Percentiles rank a stretch among this genome's conserved stretches.
Evolutionary conservation across 2,888 invertebrate species (phyloP).

Genomic region (Heliconius erato): DNA sequence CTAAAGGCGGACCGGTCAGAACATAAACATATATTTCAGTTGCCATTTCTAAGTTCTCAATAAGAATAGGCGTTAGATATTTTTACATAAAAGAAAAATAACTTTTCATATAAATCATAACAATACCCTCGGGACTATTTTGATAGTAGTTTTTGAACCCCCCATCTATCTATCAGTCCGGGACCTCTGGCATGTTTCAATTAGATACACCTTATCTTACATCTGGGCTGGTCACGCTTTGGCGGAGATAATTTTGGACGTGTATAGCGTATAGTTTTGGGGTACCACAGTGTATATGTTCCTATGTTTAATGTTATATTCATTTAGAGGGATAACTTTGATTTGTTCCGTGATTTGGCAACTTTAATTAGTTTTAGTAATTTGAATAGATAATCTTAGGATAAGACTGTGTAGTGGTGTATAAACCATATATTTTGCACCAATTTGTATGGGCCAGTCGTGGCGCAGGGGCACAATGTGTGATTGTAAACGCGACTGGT

Average conservation of each 20-base stretch:
- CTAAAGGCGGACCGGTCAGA: background rate
- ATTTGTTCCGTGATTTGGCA: conserved; percentile 15
- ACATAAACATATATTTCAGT: background rate
- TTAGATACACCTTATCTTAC: conserved; percentile 60
- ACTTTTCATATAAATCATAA: background rate
- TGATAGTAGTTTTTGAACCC: conserved; percentile 9
- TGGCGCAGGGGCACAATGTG: no score
- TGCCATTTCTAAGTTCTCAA: background rate
- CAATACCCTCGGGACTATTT: background rate
- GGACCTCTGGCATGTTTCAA: conserved; percentile 62
- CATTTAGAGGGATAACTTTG: conserved; percentile 12
- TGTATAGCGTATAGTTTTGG: conserved; percentile 40
- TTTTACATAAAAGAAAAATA: background rate
- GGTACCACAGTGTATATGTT: conserved; percentile 17
- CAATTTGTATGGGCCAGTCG: no score
- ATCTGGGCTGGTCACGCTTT: conserved; percentile 56
- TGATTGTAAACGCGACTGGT: no score
- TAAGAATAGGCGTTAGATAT: background rate
- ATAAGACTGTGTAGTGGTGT: background rate
- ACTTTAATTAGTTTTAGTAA: background rate
- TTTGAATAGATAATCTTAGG: background rate
- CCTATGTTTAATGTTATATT: conserved; percentile 27
- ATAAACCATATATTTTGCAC: background rate
- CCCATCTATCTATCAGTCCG: conserved; percentile 35
- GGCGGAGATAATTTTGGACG: conserved; percentile 40